A percentile compares a stretch with the other conserved stretches of the same genome.
Evolutionary conservation across 1,140 invertebrate species (phyloP).

Genomic region (Oreohelix idahoensis): DNA sequence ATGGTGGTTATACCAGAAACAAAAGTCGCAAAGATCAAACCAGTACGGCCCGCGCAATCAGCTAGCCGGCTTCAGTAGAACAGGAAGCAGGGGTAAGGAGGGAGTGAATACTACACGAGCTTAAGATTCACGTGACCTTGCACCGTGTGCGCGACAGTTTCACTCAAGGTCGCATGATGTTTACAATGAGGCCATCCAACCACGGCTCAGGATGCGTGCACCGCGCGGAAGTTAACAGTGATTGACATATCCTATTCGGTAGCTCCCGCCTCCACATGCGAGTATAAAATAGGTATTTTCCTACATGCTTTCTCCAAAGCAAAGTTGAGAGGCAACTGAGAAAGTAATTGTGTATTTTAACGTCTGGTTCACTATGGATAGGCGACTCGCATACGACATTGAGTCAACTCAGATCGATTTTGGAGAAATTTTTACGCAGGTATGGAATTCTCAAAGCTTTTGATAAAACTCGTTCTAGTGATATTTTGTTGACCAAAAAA

Average conservation of each 20-base stretch:
- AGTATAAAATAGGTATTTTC: not conserved
- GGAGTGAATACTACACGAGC: not conserved
- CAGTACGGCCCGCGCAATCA: too few relatives aligned
- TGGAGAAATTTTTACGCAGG: not conserved
- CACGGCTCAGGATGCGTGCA: not conserved
- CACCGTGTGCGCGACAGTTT: not conserved
- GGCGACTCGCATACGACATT: not conserved
- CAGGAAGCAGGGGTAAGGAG: not conserved
- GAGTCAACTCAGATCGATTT: not conserved
- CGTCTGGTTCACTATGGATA: not conserved
- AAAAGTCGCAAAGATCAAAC: too few relatives aligned
- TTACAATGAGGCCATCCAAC: not conserved
- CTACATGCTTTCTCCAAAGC: too few relatives aligned
- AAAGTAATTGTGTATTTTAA: not conserved
- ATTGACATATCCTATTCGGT: not conserved
- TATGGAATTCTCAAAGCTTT: not conserved
- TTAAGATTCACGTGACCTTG: slow-evolving; percentile 18
- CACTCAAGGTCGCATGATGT: not conserved
- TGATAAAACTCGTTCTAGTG: not conserved
- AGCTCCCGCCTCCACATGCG: too few relatives aligned
- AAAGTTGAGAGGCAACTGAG: not conserved
- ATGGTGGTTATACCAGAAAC: too few relatives aligned
- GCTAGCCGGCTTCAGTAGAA: too few relatives aligned
- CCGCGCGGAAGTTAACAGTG: not conserved
- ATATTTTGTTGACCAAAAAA: too few relatives aligned